Percentiles rank a stretch among this genome's conserved stretches.
phyloP scores from a whole-genome alignment of 2,888 invertebrate genomes.

The Psylliodes chrysocephalus region DNA sequence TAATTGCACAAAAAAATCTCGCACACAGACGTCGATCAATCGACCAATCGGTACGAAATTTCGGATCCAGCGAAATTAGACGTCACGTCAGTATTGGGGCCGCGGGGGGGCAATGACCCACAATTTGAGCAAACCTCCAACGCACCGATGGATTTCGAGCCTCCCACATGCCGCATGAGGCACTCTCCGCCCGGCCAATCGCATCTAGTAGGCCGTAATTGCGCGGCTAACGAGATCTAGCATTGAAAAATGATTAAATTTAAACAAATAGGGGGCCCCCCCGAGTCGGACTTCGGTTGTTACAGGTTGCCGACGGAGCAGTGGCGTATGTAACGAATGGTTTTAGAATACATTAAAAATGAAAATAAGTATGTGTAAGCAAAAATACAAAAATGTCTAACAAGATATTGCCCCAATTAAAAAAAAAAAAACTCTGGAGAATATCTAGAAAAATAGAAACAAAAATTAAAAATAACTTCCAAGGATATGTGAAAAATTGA shows the following conservation, averaged over 20 bases:
- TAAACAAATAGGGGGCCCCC: slow-evolving; percentile 36
- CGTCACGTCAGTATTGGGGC: slow-evolving; percentile 23
- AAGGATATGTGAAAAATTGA: too few relatives aligned
- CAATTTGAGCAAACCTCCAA: slow-evolving; percentile 58
- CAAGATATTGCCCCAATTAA: too few relatives aligned
- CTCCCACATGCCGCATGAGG: slow-evolving; percentile 56
- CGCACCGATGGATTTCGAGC: slow-evolving; percentile 50
- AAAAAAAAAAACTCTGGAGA: too few relatives aligned
- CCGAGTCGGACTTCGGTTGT: neutral
- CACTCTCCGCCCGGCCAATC: slow-evolving; percentile 56
- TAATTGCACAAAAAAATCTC: too few relatives aligned
- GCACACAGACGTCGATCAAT: too few relatives aligned
- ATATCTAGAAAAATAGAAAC: too few relatives aligned
- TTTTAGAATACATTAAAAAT: too few relatives aligned
- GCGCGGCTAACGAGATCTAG: slow-evolving; percentile 51
- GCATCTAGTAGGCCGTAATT: slow-evolving; percentile 54
- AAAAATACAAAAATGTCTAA: too few relatives aligned
- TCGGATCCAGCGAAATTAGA: slow-evolving; percentile 42
- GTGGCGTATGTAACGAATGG: too few relatives aligned
- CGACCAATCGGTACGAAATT: too few relatives aligned
- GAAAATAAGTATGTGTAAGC: too few relatives aligned
- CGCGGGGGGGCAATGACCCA: slow-evolving; percentile 57
- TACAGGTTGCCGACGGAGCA: slow-evolving; percentile 3
- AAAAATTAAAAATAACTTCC: too few relatives aligned
- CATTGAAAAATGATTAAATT: slow-evolving; percentile 46